Base-by-base conservation (phyloP, 2,797 vertebrate genomes). In the Pelobates cultripes region DNA sequence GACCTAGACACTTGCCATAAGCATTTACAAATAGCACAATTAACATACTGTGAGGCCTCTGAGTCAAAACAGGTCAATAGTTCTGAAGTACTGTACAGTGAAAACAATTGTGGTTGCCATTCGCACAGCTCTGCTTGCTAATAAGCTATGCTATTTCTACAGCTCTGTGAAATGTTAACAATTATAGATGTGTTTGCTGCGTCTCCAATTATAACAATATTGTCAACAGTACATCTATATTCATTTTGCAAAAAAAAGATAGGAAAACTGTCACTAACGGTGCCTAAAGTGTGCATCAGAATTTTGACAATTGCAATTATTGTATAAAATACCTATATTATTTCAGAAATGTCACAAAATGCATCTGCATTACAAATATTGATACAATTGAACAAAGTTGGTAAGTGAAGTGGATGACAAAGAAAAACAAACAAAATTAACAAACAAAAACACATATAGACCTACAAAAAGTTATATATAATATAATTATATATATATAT, bases 21-120 rank as follows among this genome's bases (percentile, higher is more conserved):
- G 77, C 67, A 41, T 75, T 84, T 79, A 84, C 77, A 84, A 84
- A 80, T 76, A 75, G 77, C 77, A 76, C 82, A 84, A 84, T 84
- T 84, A 79, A 80, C 77, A 80, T 57, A 76, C 73, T 76, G 42
- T 57, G 60, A 51, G 64, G 75, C 77, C 73, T 53, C 53, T 17
- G 67, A 84, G 77, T 84, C 82, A 84, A 80, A 84, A 79, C 77
- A 84, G 82, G 77, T 84, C 82, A 84, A 84, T 84, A 79, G 77
- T 75, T 79, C 81, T 79, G 70, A 80, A 79, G 77, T 70, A 71
- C 73, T 67, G 73, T 47, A 70, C 77, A 44, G 71, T 60, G 76
- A 73, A 71, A 83, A 75, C 72, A 79, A 80, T 75, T 79, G 82
- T 84, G 82, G 72, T 71, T 68, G 66, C 76, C 71, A 74, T 74